Conservation (phyloP, 2,797 vertebrate genomes). For the Melanotaenia parkinsoni region DNA sequence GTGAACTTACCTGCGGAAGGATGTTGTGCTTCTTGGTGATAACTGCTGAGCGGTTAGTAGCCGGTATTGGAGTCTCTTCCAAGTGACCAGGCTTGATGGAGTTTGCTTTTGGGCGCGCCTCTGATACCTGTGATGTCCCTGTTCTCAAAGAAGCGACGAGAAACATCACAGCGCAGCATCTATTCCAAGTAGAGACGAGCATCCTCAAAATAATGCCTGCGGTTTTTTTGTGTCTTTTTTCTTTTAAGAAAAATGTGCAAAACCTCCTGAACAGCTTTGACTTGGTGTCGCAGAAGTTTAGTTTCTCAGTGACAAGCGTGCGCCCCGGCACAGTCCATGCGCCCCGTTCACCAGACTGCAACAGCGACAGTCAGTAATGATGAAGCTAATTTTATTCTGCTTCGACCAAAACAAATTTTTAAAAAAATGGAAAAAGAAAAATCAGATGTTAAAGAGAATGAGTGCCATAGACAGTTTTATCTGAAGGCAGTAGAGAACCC, state of each 20-base stretch:
- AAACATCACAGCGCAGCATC: conserved; percentile 87
- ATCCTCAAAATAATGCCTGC: conserved; percentile 78
- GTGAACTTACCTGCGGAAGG: conserved; percentile 85
- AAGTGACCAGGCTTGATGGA: conserved; percentile 91
- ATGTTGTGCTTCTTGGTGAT: conserved; percentile 88
- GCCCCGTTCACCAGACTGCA: conserved; percentile 31
- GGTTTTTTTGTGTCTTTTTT: not conserved
- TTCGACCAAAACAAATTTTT: not conserved
- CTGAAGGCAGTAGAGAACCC: conserved; percentile 30
- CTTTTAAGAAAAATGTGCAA: not conserved
- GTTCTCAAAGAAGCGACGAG: conserved; percentile 88
- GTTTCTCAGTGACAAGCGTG: conserved; percentile 43
- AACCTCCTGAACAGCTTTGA: not conserved
- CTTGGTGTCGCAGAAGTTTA: not conserved
- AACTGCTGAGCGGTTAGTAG: conserved; percentile 84
- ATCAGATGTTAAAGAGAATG: conserved; percentile 50
- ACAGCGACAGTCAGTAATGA: conserved; percentile 11
- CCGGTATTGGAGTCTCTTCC: conserved; percentile 86
- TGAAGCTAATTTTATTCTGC: conserved; percentile 34
- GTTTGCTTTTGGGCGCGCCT: conserved; percentile 90
- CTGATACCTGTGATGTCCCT: conserved; percentile 86
- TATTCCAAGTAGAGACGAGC: conserved; percentile 85
- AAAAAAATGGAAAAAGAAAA: conserved; percentile 6
- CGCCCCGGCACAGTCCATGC: conserved; percentile 66
- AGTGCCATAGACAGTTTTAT: conserved; percentile 46